Evolutionary conservation across 2,888 invertebrate genomes (phyloP).

Genomic region (Sarcophaga subvicina): DNA sequence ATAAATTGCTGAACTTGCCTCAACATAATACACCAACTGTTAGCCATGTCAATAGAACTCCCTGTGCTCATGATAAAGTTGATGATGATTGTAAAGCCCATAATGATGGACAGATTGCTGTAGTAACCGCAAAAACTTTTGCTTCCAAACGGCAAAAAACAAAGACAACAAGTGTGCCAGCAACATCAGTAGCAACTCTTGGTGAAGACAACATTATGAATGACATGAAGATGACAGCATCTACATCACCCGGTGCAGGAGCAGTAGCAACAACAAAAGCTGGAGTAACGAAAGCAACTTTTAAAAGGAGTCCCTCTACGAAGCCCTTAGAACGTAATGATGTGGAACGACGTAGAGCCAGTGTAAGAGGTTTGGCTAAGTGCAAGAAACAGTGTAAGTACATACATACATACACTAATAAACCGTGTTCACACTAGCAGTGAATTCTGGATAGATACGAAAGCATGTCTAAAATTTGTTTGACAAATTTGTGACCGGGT

Average conservation of each 20-base stretch:
- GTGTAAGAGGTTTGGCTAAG: slow-evolving; percentile 50
- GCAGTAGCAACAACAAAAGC: slow-evolving; percentile 36
- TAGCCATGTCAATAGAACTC: slow-evolving; percentile 61
- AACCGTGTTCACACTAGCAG: slow-evolving; percentile 14
- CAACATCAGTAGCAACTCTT: background rate
- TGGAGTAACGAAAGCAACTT: slow-evolving; percentile 22
- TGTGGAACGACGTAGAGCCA: slow-evolving; percentile 64
- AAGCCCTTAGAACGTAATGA: slow-evolving; percentile 64
- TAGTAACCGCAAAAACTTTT: slow-evolving; percentile 61
- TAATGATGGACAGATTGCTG: slow-evolving; percentile 66
- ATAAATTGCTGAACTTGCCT: slow-evolving; percentile 46
- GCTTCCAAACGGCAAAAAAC: slow-evolving; percentile 44
- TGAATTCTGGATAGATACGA: too few species aligned
- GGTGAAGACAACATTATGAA: slow-evolving; percentile 53
- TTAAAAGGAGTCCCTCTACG: slow-evolving; percentile 26
- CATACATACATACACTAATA: background rate
- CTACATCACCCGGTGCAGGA: slow-evolving; percentile 43
- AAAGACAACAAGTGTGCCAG: background rate
- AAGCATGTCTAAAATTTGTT: too few species aligned
- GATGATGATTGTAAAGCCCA: slow-evolving; percentile 37
- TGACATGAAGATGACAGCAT: slow-evolving; percentile 44
- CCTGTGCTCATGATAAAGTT: slow-evolving; percentile 42
- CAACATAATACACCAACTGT: slow-evolving; percentile 60
- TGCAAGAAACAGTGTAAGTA: slow-evolving; percentile 74
- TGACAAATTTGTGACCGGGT: too few species aligned